phyloP scores from a whole-genome alignment of 2,888 invertebrate genomes.

The Acrobasis suavella region DNA sequence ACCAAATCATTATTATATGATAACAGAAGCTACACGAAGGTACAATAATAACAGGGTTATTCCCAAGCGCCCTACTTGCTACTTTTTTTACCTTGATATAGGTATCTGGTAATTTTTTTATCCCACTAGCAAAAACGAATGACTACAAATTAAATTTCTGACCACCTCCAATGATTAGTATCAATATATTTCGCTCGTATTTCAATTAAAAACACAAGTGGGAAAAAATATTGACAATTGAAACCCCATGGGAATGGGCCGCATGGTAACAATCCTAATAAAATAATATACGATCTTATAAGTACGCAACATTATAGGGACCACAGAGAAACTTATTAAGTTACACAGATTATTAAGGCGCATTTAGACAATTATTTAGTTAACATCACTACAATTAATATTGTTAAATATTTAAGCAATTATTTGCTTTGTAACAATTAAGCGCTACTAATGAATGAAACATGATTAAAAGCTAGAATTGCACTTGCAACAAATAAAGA shows the following conservation, averaged over 20 bases:
- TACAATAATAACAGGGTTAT: neutral
- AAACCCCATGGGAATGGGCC: too few relatives aligned
- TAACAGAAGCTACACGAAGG: constrained; percentile 19
- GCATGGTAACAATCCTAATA: neutral
- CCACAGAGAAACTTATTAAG: constrained; percentile 49
- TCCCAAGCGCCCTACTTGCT: too few relatives aligned
- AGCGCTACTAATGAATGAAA: constrained; percentile 41
- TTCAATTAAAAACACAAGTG: too few relatives aligned
- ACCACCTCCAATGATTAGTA: too few relatives aligned
- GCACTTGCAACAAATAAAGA: too few relatives aligned
- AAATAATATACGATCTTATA: constrained; percentile 31
- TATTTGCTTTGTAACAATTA: constrained; percentile 61
- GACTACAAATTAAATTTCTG: too few relatives aligned
- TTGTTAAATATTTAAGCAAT: constrained; percentile 62
- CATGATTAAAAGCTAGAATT: too few relatives aligned
- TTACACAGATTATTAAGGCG: constrained; percentile 63
- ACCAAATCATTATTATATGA: constrained; percentile 13
- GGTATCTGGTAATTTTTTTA: too few relatives aligned
- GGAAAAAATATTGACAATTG: too few relatives aligned
- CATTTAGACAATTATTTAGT: constrained; percentile 61
- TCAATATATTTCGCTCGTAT: too few relatives aligned
- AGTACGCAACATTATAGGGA: constrained; percentile 49
- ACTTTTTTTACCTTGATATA: too few relatives aligned
- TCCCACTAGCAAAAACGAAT: too few relatives aligned
- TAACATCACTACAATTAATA: constrained; percentile 56